Conservation (phyloP, 2,113 vertebrate species). For the Semicossyphus pulcher region DNA sequence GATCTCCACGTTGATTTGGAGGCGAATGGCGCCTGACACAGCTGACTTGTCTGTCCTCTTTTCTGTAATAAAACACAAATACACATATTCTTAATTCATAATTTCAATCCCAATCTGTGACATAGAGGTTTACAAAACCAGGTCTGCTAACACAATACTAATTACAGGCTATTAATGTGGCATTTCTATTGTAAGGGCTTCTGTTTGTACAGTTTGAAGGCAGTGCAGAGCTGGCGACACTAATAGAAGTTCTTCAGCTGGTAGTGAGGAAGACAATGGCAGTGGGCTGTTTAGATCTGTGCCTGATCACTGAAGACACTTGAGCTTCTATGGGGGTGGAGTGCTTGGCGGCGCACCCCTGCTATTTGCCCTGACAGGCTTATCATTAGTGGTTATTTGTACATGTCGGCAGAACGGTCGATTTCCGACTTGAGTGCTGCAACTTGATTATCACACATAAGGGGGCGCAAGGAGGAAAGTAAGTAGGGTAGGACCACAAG, state of each 20-base stretch:
- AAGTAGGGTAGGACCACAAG: neutral
- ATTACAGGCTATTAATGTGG: constrained; percentile 60
- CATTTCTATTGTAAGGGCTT: constrained; percentile 56
- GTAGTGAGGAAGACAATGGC: constrained; percentile 57
- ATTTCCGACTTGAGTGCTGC: constrained; percentile 74
- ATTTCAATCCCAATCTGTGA: constrained; percentile 3
- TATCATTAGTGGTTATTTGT: constrained; percentile 81
- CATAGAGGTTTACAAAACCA: constrained; percentile 4
- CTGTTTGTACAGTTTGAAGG: constrained; percentile 43
- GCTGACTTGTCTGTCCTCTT: constrained; percentile 98
- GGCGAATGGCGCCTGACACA: constrained; percentile 94
- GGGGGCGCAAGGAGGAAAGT: constrained; percentile 3
- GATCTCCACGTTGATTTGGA: constrained; percentile 97
- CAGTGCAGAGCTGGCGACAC: constrained; percentile 11
- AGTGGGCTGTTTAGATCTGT: constrained; percentile 49
- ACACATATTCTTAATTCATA: constrained; percentile 39
- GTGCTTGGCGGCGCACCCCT: constrained; percentile 51
- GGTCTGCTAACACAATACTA: constrained; percentile 50
- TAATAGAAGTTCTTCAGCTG: constrained; percentile 62
- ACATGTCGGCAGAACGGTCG: constrained; percentile 63
- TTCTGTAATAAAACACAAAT: constrained; percentile 84
- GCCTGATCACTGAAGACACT: constrained; percentile 48
- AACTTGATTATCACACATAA: constrained; percentile 78
- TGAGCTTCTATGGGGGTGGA: constrained; percentile 59
- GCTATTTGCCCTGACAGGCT: constrained; percentile 77